Evolutionary conservation across 1,140 invertebrate genomes (phyloP).

Genomic region (Caenorhabditis remanei): DNA sequence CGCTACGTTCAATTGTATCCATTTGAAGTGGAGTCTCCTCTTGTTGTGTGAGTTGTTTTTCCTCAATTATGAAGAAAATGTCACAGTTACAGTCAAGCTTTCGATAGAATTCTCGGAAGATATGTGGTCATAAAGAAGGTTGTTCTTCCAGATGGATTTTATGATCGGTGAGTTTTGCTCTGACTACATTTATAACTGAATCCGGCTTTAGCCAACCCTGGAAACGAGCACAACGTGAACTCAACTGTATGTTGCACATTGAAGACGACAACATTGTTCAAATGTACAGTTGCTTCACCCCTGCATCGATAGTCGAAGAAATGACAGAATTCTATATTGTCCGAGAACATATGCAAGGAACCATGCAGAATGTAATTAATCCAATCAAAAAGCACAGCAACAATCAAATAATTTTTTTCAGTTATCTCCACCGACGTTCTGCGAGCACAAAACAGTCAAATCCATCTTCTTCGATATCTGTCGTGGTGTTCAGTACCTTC

Average conservation of each 20-base stretch:
- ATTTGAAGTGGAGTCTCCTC: neutral
- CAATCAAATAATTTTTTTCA: neutral
- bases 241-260: slow-evolving; percentile 1
- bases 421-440: neutral
- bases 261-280: slow-evolving; percentile 18
- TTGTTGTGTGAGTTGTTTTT: slow-evolving; percentile 20
- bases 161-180: neutral
- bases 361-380: slow-evolving; percentile 6
- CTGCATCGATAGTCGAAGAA: neutral
- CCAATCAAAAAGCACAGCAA: neutral
- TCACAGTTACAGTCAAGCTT: neutral
- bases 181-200: no score
- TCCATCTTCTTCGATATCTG: slow-evolving; percentile 43
- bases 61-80: neutral
- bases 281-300: slow-evolving; percentile 23
- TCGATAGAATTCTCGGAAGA: neutral
- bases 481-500: slow-evolving; percentile 21
- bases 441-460: slow-evolving; percentile 25
- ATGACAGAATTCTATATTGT: slow-evolving; percentile 45
- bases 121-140: slow-evolving; percentile 38
- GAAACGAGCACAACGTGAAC: slow-evolving; percentile 33
- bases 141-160: slow-evolving; percentile 20
- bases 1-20: neutral
- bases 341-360: neutral
- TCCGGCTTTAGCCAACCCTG: slow-evolving; percentile 1